These are phyloP conservation scores for Proales similis DNA, from an alignment of 1,140 invertebrate species.

Conservation along the genomic window DNA sequence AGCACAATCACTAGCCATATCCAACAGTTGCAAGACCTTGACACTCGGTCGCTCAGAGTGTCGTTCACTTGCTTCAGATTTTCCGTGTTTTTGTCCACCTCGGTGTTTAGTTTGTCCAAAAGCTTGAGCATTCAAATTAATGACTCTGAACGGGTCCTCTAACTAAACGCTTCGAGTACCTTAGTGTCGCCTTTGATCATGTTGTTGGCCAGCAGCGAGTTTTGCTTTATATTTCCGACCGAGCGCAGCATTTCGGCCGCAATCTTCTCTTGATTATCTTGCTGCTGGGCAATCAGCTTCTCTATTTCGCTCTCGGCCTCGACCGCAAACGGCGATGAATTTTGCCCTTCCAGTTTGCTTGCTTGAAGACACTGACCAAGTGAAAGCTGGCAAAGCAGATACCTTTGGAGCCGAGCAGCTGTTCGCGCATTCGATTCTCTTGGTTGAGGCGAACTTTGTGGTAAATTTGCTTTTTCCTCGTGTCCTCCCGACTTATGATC, in stretches of 20 bases:
- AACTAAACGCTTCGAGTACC: too few species aligned
- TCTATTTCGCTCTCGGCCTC: slow-evolving; percentile 13
- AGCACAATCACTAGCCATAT: slow-evolving; percentile 35
- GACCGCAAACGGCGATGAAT: too few species aligned
- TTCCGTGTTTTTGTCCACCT: neutral
- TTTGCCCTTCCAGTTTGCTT: slow-evolving; percentile 7
- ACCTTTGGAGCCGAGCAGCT: slow-evolving; percentile 22
- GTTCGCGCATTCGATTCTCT: slow-evolving; percentile 6
- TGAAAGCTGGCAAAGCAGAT: too few species aligned
- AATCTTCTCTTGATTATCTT: slow-evolving; percentile 32
- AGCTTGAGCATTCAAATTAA: neutral
- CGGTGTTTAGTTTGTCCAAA: neutral
- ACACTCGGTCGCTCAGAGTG: slow-evolving; percentile 3
- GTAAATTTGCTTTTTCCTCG: slow-evolving; percentile 28
- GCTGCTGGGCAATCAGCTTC: neutral
- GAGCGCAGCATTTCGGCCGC: slow-evolving; percentile 29
- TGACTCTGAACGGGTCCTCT: too few species aligned
- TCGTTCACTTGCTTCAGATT: slow-evolving; percentile 34
- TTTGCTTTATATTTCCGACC: slow-evolving; percentile 20
- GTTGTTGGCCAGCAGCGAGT: slow-evolving; percentile 8
- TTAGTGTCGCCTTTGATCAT: slow-evolving; percentile 28
- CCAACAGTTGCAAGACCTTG: slow-evolving; percentile 30
- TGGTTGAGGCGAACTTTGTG: slow-evolving; percentile 16
- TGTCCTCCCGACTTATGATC: slow-evolving; percentile 22
- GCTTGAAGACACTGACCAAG: too few species aligned